Evolutionary conservation across 2,113 vertebrate species (phyloP), one percentile per base, ranked within the genome.

Genomic region (Cryptotis parvus): DNA sequence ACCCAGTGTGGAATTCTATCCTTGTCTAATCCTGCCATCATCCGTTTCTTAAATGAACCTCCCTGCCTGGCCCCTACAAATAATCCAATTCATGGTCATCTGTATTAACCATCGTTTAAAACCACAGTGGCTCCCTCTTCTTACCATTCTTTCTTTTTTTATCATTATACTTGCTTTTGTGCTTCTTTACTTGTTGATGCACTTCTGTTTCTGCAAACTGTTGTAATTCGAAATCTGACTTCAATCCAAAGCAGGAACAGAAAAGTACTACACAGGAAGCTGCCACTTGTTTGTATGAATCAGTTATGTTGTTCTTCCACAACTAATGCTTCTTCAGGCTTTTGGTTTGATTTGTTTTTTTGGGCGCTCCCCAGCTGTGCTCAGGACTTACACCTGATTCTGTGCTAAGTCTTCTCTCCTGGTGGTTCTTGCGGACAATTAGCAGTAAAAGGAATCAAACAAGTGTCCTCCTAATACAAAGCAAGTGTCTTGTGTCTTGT

Each of bases 181-280:
- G 11, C 29, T 65, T 11, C 55, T 69, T 76, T 45, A 63, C 75
- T 86, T 89, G 85, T 5, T 83, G 74, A 86, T n/a, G 41, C 2
- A 15, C 7, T 87, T 70, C 39, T 88, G 73, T 83, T 89, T 26
- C 31, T 84, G 15, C 3, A 94, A 77, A 77, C 18, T n/a, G 66
- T 92, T 72, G 10, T 75, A 31, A 33, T 31, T 92, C 79, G 52
- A 70, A 58, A 7, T 91, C n/a, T 70, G 14, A 63, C 81, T 3
- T 27, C 55, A 49, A 49, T 14, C 9, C 31, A 86, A 86, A 83
- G 85, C 41, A 83, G 85, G 27, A 83, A 77, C 26, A 89, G n/a
- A 3, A 68, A 93, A 91, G 26, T 0, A 72, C 2, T 12, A 58
- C 35, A 4, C 6, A 41, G 24, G 84, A 70, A 81, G 83, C 37